These are phyloP conservation scores for Prionace glauca DNA, from an alignment of 2,797 vertebrate genomes.

Conservation along the genomic window DNA sequence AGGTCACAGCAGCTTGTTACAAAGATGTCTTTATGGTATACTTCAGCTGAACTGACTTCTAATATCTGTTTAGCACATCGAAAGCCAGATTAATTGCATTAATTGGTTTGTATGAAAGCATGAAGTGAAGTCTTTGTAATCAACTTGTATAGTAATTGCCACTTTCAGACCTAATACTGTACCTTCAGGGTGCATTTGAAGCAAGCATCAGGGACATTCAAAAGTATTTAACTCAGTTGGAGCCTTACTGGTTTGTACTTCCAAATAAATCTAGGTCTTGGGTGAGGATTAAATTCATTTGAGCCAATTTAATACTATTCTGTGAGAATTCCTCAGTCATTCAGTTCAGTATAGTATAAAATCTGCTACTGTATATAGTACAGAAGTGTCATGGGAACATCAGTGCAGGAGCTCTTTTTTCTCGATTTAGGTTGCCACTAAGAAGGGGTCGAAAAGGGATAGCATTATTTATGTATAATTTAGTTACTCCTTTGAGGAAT, in stretches of 20 bases:
- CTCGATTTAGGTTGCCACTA: neutral
- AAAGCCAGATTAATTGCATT: constrained; percentile 24
- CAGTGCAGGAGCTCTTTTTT: neutral
- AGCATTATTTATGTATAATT: neutral
- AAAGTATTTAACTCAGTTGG: neutral
- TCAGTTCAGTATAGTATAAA: neutral
- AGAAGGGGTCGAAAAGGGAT: neutral
- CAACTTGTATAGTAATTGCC: neutral
- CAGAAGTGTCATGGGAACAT: neutral
- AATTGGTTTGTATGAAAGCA: neutral
- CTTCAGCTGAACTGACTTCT: neutral
- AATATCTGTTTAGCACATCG: neutral
- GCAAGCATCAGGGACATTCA: neutral
- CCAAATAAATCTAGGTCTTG: neutral
- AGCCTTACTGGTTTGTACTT: neutral
- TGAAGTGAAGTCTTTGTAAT: neutral
- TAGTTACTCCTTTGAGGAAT: neutral
- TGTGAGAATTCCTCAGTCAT: neutral
- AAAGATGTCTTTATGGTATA: neutral
- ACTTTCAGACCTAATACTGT: neutral
- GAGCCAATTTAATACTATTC: neutral
- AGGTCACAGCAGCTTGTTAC: no score
- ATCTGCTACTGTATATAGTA: neutral
- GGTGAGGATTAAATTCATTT: neutral
- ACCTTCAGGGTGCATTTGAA: neutral